Conservation (phyloP, 2,888 invertebrate species). For the Ornithoptera priamus region DNA sequence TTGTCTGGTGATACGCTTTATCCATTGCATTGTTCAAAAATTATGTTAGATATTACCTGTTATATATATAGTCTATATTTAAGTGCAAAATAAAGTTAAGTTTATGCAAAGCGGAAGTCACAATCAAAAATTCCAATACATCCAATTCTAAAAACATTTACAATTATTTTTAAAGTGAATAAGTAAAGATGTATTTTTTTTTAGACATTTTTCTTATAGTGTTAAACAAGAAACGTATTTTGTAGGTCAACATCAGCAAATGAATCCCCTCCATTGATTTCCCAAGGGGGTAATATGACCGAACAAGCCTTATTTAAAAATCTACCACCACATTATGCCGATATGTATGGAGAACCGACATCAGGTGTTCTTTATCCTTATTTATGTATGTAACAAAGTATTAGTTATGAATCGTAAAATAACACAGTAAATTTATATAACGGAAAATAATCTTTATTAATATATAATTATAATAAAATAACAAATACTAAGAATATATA, state of each 20-base stretch:
- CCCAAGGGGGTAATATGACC: conserved; percentile 68
- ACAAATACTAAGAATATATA: too few species aligned
- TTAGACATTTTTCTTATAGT: conserved; percentile 3
- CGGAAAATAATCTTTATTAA: neutral
- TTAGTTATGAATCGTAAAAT: neutral
- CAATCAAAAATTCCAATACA: too few species aligned
- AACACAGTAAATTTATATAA: neutral
- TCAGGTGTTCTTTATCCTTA: neutral
- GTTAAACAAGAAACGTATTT: conserved; percentile 34
- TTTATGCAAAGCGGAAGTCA: too few species aligned
- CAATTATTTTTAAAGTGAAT: neutral
- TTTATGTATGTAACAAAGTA: neutral
- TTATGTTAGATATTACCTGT: too few species aligned
- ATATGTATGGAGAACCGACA: neutral
- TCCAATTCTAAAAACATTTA: neutral
- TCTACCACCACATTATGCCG: conserved; percentile 24
- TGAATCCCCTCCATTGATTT: conserved; percentile 67
- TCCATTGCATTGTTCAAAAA: too few species aligned
- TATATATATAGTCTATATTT: too few species aligned
- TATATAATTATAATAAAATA: too few species aligned
- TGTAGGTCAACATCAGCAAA: conserved; percentile 54
- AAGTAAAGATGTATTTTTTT: neutral
- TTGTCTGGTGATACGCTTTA: too few species aligned
- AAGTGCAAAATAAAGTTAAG: too few species aligned
- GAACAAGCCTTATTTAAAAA: conserved; percentile 30